Evolutionary conservation across 2,797 vertebrate species (phyloP), one percentile per base, ranked within the genome.

Genomic region (Dipus sagitta): DNA sequence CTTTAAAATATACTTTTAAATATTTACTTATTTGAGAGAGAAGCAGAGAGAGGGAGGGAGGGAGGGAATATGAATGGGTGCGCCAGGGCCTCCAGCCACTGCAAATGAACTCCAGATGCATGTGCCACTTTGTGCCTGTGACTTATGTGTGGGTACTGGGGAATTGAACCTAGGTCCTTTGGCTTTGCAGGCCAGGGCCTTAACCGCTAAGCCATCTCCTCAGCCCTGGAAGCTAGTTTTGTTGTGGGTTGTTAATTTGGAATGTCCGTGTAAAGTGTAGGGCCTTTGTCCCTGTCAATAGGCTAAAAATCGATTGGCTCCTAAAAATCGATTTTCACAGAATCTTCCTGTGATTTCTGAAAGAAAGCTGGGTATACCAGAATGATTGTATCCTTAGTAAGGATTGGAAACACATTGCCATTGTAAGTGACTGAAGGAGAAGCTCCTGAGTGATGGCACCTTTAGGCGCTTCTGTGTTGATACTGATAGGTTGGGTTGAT

Each of bases 401-500:
- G 3, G 47, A 87, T 54, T 78, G 62, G 54, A 78, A 68, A 34
- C 68, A 30, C 4, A 47, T 38, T 78, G 54, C 12, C 11, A 3
- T 21, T 34, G 20, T 70, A 81, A 80, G 28, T 70, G 85, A 72
- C 32, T 67, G 30, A 30, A 90, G 26, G 10, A 71, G 30, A 78
- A 78, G 71, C 12, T 75, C 17, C 34, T 80, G 52, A n/a, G 3
- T 70, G 23, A 62, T 64, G 82, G 34, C 58, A 74, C 54, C 85
- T 77, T 81, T 79, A 70, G 60, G 24, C 83, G 32, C 10, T 92
- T 88, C 70, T n/a, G 78, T 77, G 64, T 84, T 75, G 68, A 32
- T 70, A 52, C 34, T 94, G n/a, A 10, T 88, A 67, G 65, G 26
- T 91, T 79, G 67, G 34, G 17, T 91, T 89, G 38, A 34, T 8